Evolutionary conservation across 1,140 invertebrate genomes (phyloP), one percentile per base, ranked within the genome.

Genomic region (Trinorchestia longiramus): DNA sequence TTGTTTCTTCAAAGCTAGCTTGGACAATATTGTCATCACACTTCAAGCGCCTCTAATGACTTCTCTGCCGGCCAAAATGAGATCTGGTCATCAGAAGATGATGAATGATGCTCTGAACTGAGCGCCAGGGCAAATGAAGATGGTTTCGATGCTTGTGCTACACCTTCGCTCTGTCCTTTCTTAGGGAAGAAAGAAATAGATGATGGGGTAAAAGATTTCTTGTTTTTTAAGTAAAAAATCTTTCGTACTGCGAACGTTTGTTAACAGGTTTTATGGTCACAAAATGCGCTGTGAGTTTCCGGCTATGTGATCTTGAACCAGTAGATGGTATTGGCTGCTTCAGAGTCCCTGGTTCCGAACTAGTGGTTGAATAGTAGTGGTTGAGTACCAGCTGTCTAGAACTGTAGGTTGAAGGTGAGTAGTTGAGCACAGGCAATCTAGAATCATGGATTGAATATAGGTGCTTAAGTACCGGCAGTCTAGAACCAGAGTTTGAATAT

Each of bases 21-120:
- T 91, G 92, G 44, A 94, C 92, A 94, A 94, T 94, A 94, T 94
- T 94, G 92, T 94, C 92, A 94, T 94, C 92, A 94, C 44, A 94
- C 92, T 43, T 94, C 92, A 94, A 94, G 92, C 92, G 43, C 40
- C 92, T 47, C 44, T 94, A 94, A 94, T 94, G 92, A 94, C 92
- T 47, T 43, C 92, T 43, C 92, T 44, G 43, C 44, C 43, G 11
- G 43, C 43, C 43, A 94, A 47, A 91, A 47, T 94, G 92, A 94
- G 92, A 47, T 94, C 92, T 94, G 92, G 43, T 45, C 92, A 47
- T 45, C 92, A 94, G 43, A 45, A 94, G 92, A 94, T 45, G 92
- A 94, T 94, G 92, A 94, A 94, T 94, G 92, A 47, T 45, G 43
- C 92, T 40, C 3, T 43, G 19, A 44, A 47, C 92, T 8, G 92